phyloP scores from a whole-genome alignment of 2,888 invertebrate genomes.

The Lepidocyrtinus sp. region DNA sequence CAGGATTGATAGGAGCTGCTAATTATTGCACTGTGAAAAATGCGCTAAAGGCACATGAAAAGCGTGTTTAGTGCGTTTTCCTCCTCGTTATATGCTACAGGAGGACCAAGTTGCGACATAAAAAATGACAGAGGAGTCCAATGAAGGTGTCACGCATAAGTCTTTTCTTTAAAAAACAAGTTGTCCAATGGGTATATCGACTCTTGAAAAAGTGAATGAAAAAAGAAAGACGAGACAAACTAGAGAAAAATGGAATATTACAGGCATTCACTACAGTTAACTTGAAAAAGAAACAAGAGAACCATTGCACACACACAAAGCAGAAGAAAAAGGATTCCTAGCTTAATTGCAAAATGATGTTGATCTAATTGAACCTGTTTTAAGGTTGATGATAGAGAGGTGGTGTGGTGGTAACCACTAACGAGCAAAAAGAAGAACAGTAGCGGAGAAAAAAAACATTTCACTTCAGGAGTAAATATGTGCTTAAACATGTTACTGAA shows the following conservation, averaged over 20 bases:
- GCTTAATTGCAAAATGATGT: constrained; percentile 70
- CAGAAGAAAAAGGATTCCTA: constrained; percentile 57
- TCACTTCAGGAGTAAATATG: constrained; percentile 3
- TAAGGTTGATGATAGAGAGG: constrained; percentile 58
- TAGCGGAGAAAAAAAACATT: constrained; percentile 6
- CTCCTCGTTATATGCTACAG: background rate
- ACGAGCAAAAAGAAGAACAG: constrained; percentile 40
- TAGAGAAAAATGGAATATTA: too few species aligned
- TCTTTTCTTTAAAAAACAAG: too few species aligned
- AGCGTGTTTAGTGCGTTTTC: constrained; percentile 45
- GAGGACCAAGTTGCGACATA: too few species aligned
- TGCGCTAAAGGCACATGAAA: constrained; percentile 43
- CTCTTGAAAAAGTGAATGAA: background rate
- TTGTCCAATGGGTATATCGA: background rate
- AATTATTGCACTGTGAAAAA: constrained; percentile 50
- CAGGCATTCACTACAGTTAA: too few species aligned
- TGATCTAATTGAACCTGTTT: constrained; percentile 70
- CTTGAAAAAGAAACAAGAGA: constrained; percentile 17
- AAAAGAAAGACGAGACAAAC: background rate
- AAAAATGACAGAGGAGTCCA: too few species aligned
- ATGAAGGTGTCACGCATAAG: too few species aligned
- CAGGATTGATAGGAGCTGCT: constrained; percentile 46
- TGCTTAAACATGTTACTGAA: constrained; percentile 43
- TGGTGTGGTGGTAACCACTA: constrained; percentile 46
- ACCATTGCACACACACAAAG: constrained; percentile 21